A percentile compares a stretch with the other conserved stretches of the same genome.
These are phyloP conservation scores for Nyctalus aviator DNA, from an alignment of 2,797 vertebrate species.

Conservation along the genomic window DNA sequence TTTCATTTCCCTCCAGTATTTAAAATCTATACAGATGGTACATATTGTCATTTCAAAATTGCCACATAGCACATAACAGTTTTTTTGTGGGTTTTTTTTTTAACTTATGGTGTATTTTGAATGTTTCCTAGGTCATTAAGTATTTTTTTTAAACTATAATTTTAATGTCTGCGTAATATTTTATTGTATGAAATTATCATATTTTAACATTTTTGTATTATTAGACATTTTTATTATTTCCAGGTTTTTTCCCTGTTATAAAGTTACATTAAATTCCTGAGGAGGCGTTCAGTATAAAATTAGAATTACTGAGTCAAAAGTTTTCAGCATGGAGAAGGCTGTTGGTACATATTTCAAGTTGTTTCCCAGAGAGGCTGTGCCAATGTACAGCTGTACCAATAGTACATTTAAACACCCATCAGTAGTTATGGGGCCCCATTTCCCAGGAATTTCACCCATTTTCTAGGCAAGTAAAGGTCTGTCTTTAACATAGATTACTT, in stretches of 20 bases:
- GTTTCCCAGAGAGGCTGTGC: constrained; percentile 7
- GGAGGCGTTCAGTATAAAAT: constrained; percentile 41
- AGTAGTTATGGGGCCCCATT: background rate
- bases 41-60: constrained; percentile 28
- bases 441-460: background rate
- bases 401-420: background rate
- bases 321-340: background rate
- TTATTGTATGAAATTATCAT: constrained; percentile 17
- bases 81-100: background rate
- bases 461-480: background rate
- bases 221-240: constrained; percentile 41
- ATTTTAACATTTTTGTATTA: background rate
- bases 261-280: constrained; percentile 22
- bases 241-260: constrained; percentile 20
- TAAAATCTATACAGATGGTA: background rate
- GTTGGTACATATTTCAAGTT: background rate
- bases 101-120: background rate
- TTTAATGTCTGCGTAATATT: constrained; percentile 36
- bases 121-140: background rate
- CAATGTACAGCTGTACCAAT: background rate
- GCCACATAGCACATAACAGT: background rate
- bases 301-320: background rate
- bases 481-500: constrained; percentile 36
- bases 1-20: constrained; percentile 14
- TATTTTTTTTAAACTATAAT: constrained; percentile 59